Evolutionary conservation across 2,888 invertebrate species (phyloP), one percentile per base, ranked within the genome.

Genomic region (Orchesella flavescens): DNA sequence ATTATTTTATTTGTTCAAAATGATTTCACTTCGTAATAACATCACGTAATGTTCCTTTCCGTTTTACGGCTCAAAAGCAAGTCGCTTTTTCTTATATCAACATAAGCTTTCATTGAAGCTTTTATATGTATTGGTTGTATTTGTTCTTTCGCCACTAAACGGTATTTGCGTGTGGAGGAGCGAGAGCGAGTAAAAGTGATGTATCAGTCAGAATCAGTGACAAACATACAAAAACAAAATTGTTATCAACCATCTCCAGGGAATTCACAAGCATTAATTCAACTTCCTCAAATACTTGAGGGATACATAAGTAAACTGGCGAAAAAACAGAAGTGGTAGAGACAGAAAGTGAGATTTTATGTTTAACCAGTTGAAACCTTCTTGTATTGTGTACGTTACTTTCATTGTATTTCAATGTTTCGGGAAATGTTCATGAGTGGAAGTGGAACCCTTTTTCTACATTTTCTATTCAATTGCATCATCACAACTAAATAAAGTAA

Each of bases 211-310:
- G 79, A 79, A 79, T 79, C 79, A 79, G 71, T 71, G 71, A 79
- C 71, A 71, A 71, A 53, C 66, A 79, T 71, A 79, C 79, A 79
- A 61, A 71, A 78, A 34, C 55, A 59, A 75, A 74, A 75, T 82
- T 82, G 81, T 82, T 82, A 82, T 82, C 75, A 46, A 15, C 34
- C 63, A 61, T 68, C 81, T 82, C 81, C 19, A 61, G 75, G 81
- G 81, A 55, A 75, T 75, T 82, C 44, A 75, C 68, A 69, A 63
- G 53, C 74, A 61, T 75, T 75, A 82, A 69, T 82, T 82, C 63
- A 66, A 68, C 49, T 55, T 49, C 24, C 19, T 15, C 17, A n/a
- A 63, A 53, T 63, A 55, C 57, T 61, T 65, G 55, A 21, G 43
- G 23, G 59, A 43, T 46, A 43, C 17, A 66, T 24, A 46, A 43